Evolutionary conservation across 2,113 vertebrate genomes (phyloP).

Genomic region (Nannospalax galili): DNA sequence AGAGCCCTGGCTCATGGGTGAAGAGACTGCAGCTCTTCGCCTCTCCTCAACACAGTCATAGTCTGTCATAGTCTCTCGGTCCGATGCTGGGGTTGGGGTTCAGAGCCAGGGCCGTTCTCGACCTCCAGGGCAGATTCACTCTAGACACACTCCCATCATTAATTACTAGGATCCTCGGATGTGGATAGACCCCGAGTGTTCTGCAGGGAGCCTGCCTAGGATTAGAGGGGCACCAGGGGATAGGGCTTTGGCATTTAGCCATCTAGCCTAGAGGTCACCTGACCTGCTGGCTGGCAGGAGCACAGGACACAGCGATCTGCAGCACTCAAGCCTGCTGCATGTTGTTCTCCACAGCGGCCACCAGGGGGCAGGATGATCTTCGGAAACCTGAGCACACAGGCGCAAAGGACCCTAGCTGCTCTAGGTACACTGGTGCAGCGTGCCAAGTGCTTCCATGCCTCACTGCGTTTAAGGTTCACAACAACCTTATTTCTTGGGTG

Average conservation of each 20-base stretch:
- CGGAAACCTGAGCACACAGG: neutral
- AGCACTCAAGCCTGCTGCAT: accelerated
- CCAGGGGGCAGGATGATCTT: neutral
- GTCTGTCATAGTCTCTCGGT: neutral
- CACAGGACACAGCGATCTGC: accelerated
- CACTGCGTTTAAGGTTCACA: neutral
- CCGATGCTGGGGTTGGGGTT: neutral
- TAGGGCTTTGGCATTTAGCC: neutral
- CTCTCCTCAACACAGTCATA: neutral
- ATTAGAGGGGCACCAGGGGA: neutral
- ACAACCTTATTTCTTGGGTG: neutral
- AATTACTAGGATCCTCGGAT: neutral
- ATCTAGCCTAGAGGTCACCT: neutral
- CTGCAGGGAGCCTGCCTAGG: neutral
- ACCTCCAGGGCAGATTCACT: neutral
- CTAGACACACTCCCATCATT: neutral
- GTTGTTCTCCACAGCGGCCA: conserved; percentile 37
- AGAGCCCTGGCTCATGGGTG: neutral
- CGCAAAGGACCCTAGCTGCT: neutral
- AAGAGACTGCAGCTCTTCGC: neutral
- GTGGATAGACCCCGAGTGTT: neutral
- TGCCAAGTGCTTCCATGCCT: neutral
- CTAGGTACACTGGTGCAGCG: accelerated
- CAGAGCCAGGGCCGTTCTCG: neutral
- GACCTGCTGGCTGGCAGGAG: neutral